A percentile compares a stretch with the other conserved stretches of the same genome.
These are phyloP conservation scores for Drosophila neocordata DNA, from an alignment of 1,140 invertebrate species.

Conservation along the genomic window DNA sequence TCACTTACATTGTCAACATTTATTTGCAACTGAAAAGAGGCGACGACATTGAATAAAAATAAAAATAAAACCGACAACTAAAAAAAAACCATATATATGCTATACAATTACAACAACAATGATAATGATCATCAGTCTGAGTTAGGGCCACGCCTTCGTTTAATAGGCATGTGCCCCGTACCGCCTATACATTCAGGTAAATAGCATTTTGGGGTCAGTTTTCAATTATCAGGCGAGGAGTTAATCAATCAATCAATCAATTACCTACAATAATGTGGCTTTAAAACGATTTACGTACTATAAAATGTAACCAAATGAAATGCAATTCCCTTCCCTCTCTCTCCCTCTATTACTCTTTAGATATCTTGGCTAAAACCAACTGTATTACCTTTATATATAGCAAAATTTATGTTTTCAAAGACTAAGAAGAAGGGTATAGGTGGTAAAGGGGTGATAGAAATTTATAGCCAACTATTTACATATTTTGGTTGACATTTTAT, in stretches of 20 bases:
- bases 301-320: background rate
- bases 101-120: background rate
- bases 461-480: slow-evolving; percentile 14
- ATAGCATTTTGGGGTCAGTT: slow-evolving; percentile 2
- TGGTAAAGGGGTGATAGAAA: background rate
- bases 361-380: background rate
- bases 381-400: background rate
- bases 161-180: background rate
- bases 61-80: background rate
- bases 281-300: slow-evolving; percentile 7
- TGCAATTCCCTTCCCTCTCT: background rate
- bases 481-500: slow-evolving; percentile 14
- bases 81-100: background rate
- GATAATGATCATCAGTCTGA: background rate
- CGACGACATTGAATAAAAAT: slow-evolving; percentile 4
- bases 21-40: slow-evolving; percentile 10
- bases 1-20: slow-evolving; percentile 11
- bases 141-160: slow-evolving; percentile 4
- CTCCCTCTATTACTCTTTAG: no score
- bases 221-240: slow-evolving; percentile 8
- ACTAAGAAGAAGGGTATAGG: no score
- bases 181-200: background rate
- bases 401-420: no score
- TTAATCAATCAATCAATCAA: slow-evolving; percentile 12
- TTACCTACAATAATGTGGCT: slow-evolving; percentile 8